phyloP scores from a whole-genome alignment of 2,113 vertebrate genomes.

The Ophiodon elongatus region DNA sequence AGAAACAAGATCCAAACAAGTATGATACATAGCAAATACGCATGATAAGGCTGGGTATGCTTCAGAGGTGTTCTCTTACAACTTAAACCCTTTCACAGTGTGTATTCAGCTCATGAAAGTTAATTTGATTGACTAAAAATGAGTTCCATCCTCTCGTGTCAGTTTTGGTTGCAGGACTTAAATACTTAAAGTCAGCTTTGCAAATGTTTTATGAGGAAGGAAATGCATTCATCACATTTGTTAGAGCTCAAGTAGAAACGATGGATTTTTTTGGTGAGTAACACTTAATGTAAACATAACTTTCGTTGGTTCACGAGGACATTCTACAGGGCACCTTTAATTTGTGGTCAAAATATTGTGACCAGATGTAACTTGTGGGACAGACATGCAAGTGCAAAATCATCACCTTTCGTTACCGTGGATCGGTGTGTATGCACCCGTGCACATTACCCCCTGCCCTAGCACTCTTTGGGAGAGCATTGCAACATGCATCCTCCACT shows the following conservation, averaged over 20 bases:
- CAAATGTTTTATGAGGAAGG: background rate
- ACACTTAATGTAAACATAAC: background rate
- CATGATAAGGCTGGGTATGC: no score
- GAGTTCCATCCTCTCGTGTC: no score
- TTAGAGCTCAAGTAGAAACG: background rate
- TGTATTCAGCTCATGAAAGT: no score
- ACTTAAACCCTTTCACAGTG: no score
- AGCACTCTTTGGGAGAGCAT: slow-evolving; percentile 24
- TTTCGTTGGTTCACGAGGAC: background rate
- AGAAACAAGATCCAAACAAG: no score
- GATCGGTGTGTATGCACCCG: background rate
- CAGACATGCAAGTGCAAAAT: background rate
- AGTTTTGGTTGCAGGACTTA: no score
- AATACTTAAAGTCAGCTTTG: no score
- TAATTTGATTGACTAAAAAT: no score
- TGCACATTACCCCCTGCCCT: slow-evolving; percentile 5
- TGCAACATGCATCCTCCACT: slow-evolving; percentile 40
- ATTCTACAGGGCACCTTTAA: background rate
- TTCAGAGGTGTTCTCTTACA: no score
- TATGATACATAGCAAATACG: no score
- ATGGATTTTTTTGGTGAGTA: background rate
- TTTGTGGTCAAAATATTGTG: background rate
- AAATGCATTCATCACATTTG: background rate
- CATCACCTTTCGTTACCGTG: background rate
- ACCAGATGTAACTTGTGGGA: background rate